Evolutionary conservation across 2,888 invertebrate species (phyloP).

Genomic region (Microplitis deprimator): DNA sequence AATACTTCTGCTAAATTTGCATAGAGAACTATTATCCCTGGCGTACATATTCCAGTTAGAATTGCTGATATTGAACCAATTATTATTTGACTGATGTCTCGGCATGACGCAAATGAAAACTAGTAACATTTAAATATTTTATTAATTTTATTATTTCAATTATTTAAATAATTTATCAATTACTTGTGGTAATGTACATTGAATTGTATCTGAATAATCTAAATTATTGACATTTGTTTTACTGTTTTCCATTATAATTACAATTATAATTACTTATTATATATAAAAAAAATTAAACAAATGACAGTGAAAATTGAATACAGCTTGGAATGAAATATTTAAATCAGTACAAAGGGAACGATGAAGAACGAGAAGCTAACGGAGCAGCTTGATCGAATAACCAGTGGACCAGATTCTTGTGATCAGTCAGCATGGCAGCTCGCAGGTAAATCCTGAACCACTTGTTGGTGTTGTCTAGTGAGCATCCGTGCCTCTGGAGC

Average conservation of each 20-base stretch:
- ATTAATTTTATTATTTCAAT: not conserved
- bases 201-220: not conserved
- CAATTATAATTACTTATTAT: not conserved
- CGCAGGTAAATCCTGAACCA: constrained; percentile 52
- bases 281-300: constrained; percentile 7
- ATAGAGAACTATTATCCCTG: constrained; percentile 40
- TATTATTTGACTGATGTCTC: constrained; percentile 35
- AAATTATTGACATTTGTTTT: constrained; percentile 12
- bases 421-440: constrained; percentile 43
- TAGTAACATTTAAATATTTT: constrained; percentile 1
- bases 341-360: constrained; percentile 21
- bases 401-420: constrained; percentile 50
- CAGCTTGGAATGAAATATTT: not conserved
- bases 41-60: constrained; percentile 40
- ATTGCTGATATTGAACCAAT: constrained; percentile 36
- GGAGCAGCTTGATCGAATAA: constrained; percentile 42
- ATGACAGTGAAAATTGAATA: not conserved
- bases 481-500: constrained; percentile 48
- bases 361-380: not conserved
- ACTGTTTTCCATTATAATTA: not conserved
- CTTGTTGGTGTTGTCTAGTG: constrained; percentile 42
- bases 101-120: constrained; percentile 42
- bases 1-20: constrained; percentile 43
- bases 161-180: not conserved
- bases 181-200: constrained; percentile 18